Percentiles rank a stretch among this genome's conserved stretches.
Evolutionary conservation across 1,140 invertebrate species (phyloP).

Genomic region (Phthorimaea operculella): DNA sequence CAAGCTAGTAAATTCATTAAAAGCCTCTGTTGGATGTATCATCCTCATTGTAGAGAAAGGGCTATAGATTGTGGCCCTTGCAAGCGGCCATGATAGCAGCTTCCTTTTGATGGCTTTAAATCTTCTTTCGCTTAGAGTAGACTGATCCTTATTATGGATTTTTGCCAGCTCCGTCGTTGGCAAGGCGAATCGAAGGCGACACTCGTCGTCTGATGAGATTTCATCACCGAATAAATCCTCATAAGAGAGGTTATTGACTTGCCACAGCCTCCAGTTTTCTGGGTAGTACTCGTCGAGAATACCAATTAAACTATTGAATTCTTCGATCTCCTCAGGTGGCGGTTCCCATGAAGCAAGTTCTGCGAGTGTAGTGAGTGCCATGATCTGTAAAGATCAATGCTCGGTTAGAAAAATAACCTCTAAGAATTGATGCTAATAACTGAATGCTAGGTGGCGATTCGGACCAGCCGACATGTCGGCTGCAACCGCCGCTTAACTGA

Average conservation of each 20-base stretch:
- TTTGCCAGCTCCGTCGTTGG: not conserved
- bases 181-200: slow-evolving; percentile 1
- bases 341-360: not conserved
- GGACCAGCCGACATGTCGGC: too few species aligned
- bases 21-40: not conserved
- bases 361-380: not conserved
- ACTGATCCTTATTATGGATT: too few species aligned
- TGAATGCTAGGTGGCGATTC: too few species aligned
- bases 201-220: slow-evolving; percentile 2
- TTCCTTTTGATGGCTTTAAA: slow-evolving; percentile 1
- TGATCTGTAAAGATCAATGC: not conserved
- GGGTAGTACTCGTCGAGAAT: not conserved
- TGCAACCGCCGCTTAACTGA: too few species aligned
- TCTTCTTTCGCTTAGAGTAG: not conserved
- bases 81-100: not conserved
- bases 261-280: slow-evolving; percentile 4
- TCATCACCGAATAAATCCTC: slow-evolving; percentile 7
- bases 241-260: not conserved
- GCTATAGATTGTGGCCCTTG: not conserved
- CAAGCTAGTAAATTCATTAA: not conserved
- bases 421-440: not conserved
- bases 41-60: not conserved
- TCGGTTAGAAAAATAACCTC: not conserved
- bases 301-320: not conserved
- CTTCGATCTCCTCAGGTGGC: not conserved